Evolutionary conservation across 2,113 vertebrate genomes (phyloP).

Genomic region (Cebus imitator): DNA sequence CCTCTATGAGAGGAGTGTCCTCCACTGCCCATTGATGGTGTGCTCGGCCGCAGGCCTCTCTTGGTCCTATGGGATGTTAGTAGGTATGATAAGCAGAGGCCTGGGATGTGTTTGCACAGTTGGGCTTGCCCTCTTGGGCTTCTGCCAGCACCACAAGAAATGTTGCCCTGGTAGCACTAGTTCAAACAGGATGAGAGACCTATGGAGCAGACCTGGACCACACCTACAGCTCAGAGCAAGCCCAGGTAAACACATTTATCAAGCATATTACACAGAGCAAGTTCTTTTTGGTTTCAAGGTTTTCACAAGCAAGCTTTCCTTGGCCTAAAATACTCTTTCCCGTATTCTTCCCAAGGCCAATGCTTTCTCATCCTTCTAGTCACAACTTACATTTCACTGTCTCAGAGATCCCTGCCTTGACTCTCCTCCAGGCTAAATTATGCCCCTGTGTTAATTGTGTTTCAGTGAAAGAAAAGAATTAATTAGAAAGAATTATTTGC

Average conservation of each 20-base stretch:
- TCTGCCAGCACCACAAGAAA: neutral
- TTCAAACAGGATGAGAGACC: neutral
- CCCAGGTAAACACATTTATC: neutral
- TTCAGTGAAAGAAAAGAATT: too few relatives aligned
- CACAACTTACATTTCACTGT: neutral
- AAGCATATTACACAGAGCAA: neutral
- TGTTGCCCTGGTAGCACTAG: neutral
- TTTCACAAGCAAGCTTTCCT: neutral
- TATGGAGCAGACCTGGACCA: neutral
- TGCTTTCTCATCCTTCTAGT: neutral
- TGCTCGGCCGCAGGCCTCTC: neutral
- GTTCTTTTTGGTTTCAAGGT: neutral
- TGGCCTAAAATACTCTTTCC: neutral
- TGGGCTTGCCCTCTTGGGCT: neutral
- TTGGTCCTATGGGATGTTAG: neutral
- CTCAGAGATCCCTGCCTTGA: neutral
- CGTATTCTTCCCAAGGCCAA: neutral
- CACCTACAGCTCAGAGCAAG: neutral
- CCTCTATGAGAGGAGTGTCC: neutral
- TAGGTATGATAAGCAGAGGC: neutral
- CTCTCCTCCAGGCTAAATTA: neutral
- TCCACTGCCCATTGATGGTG: neutral
- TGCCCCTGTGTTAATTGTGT: neutral
- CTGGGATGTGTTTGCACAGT: too few relatives aligned
- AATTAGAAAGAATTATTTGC: too few relatives aligned